Conservation (phyloP, 2,797 vertebrate genomes). For the Poeciliopsis gracilis region DNA sequence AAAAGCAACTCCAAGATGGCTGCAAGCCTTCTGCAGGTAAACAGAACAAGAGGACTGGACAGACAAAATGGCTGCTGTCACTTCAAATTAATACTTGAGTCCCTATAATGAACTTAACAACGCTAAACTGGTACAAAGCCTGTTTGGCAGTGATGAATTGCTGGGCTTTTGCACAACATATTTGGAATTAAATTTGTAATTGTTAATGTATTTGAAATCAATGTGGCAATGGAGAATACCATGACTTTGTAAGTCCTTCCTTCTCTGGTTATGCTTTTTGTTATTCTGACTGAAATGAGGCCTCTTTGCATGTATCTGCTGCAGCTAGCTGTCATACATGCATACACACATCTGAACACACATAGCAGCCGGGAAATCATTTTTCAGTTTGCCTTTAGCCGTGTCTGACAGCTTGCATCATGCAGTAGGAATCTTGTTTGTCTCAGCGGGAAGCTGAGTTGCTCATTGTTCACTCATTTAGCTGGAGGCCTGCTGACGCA, state of each 20-base stretch:
- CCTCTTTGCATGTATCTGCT: not conserved
- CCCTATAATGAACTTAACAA: not conserved
- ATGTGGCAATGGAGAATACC: not conserved
- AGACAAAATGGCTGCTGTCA: not conserved
- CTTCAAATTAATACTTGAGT: not conserved
- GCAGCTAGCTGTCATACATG: not conserved
- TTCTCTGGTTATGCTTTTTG: not conserved
- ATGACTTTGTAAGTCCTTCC: not conserved
- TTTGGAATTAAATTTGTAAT: not conserved
- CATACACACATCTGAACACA: not conserved
- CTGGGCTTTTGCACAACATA: not conserved
- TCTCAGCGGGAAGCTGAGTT: constrained; percentile 15
- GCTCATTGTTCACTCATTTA: constrained; percentile 9
- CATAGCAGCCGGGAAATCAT: not conserved
- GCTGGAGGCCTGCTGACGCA: constrained; percentile 23
- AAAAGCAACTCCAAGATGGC: not conserved
- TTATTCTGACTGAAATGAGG: not conserved
- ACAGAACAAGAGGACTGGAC: not conserved
- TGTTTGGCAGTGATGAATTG: not conserved
- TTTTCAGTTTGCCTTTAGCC: constrained; percentile 3
- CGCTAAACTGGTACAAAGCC: not conserved
- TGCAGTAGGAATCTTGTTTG: not conserved
- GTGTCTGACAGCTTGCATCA: constrained; percentile 24
- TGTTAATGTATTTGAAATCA: not conserved
- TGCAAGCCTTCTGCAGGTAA: not conserved